Evolutionary conservation across 2,797 vertebrate genomes (phyloP).

Genomic region (Fundulus diaphanus): DNA sequence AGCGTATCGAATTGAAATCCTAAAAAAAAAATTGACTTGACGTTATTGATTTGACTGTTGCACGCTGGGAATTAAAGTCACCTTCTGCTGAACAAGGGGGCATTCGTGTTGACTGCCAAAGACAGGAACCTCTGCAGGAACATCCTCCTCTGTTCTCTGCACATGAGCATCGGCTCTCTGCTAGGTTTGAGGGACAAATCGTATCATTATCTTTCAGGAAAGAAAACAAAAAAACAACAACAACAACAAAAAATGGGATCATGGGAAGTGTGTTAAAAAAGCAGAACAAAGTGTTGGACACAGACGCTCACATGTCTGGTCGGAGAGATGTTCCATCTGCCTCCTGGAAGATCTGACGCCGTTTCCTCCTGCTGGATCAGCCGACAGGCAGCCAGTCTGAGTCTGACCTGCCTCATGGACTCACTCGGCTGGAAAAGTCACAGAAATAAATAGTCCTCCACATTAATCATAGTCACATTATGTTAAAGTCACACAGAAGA

Average conservation of each 20-base stretch:
- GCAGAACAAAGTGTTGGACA: conserved; percentile 43
- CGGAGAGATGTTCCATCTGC: conserved; percentile 70
- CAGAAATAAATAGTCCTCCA: conserved; percentile 31
- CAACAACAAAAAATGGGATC: neutral
- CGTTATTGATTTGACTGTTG: neutral
- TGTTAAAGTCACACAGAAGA: conserved; percentile 8
- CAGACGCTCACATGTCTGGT: conserved; percentile 79
- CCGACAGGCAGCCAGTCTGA: conserved; percentile 84
- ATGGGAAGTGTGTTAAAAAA: conserved; percentile 39
- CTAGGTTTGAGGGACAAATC: conserved; percentile 33
- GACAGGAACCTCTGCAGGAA: conserved; percentile 52
- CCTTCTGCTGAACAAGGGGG: conserved; percentile 75
- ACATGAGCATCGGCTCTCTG: conserved; percentile 67
- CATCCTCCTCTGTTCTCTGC: conserved; percentile 9
- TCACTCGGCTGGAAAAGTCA: conserved; percentile 78
- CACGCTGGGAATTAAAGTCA: conserved; percentile 17
- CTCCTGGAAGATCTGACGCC: conserved; percentile 70
- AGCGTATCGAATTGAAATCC: neutral
- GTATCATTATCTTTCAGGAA: conserved; percentile 7
- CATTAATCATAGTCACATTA: conserved; percentile 56
- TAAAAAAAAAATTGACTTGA: neutral
- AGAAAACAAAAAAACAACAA: neutral
- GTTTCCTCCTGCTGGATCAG: conserved; percentile 56
- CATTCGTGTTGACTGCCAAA: conserved; percentile 71
- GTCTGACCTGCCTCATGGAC: conserved; percentile 83